Conservation (phyloP, 2,113 vertebrate genomes). For the Diadophis punctatus region DNA sequence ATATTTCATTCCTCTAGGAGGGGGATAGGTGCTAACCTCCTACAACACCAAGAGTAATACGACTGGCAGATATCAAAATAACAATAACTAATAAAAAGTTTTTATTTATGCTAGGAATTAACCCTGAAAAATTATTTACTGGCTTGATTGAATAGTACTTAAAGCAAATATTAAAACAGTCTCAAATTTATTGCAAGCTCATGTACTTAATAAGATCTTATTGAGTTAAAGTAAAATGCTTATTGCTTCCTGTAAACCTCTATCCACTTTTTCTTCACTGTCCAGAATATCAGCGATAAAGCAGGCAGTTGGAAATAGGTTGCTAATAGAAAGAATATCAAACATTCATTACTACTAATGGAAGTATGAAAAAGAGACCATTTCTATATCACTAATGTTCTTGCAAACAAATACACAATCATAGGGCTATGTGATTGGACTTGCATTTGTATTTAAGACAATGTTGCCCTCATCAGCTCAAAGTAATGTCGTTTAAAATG, state of each 20-base stretch:
- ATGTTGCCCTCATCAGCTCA: not conserved
- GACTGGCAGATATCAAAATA: slow-evolving; percentile 56
- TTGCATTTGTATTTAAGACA: not conserved
- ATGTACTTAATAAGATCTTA: slow-evolving; percentile 1
- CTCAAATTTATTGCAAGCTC: not conserved
- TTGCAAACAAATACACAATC: not conserved
- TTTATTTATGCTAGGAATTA: slow-evolving; percentile 48
- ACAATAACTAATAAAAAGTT: slow-evolving; percentile 56
- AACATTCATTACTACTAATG: not conserved
- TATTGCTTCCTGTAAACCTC: not conserved
- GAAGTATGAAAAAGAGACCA: not conserved
- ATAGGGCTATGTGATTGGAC: not conserved
- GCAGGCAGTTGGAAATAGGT: not conserved
- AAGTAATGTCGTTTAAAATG: not conserved
- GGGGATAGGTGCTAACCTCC: too few relatives aligned
- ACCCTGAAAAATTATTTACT: slow-evolving; percentile 52
- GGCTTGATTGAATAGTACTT: slow-evolving; percentile 33
- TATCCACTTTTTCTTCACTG: not conserved
- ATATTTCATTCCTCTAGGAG: too few relatives aligned
- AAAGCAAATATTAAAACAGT: slow-evolving; percentile 25
- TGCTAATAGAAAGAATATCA: not conserved
- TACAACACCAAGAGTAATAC: slow-evolving; percentile 37
- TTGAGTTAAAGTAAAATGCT: not conserved
- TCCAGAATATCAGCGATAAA: not conserved
- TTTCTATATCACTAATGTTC: not conserved